Conservation (phyloP, 2,113 vertebrate species). For the Pongo pygmaeus region DNA sequence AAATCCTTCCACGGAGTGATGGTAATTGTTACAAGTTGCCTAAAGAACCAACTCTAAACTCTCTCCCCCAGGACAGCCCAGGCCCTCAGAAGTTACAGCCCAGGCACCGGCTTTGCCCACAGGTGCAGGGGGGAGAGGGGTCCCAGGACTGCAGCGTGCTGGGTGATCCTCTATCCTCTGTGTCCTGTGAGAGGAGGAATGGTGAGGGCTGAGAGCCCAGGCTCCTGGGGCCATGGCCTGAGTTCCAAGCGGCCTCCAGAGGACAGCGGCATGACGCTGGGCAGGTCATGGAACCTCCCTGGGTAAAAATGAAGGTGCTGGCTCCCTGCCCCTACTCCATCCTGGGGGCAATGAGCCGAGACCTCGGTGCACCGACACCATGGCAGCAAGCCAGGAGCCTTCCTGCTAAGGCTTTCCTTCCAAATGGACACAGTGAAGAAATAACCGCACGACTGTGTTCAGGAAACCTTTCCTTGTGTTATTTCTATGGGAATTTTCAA, state of each 20-base stretch:
- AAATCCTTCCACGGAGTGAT: constrained; percentile 71
- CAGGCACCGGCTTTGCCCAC: fast-evolving
- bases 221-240: background rate
- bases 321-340: background rate
- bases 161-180: fast-evolving
- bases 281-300: background rate
- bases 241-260: background rate
- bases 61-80: background rate
- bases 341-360: background rate
- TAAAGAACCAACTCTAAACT: constrained; percentile 2
- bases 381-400: no score
- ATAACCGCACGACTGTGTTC: background rate
- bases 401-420: background rate
- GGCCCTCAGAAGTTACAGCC: background rate
- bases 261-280: background rate
- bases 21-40: constrained; percentile 50
- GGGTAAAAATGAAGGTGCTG: background rate
- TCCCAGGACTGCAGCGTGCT: fast-evolving
- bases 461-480: constrained; percentile 50
- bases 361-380: no score
- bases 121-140: background rate
- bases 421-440: constrained; percentile 18
- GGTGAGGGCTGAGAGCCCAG: background rate
- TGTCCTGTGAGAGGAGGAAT: no score
- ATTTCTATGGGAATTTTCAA: constrained; percentile 27